Evolutionary conservation across 2,113 vertebrate genomes (phyloP).

Genomic region (Isichthys henryi): DNA sequence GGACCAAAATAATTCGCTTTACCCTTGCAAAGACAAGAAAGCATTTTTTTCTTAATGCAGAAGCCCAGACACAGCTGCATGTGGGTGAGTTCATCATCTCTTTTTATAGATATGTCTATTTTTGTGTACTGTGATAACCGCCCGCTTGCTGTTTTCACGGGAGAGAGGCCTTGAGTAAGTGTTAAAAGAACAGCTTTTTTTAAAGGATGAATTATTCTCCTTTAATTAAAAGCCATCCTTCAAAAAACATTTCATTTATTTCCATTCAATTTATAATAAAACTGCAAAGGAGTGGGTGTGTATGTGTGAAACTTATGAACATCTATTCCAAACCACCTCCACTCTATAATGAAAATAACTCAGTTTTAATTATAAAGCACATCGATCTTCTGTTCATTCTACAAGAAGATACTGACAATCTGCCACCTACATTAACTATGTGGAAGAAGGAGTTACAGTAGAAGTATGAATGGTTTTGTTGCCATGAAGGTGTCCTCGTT

Average conservation of each 20-base stretch:
- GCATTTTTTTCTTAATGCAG: conserved; percentile 18
- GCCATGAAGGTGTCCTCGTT: conserved; percentile 30
- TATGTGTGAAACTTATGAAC: not conserved
- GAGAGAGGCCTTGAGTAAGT: not conserved
- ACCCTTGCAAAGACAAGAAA: conserved; percentile 29
- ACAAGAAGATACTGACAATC: not conserved
- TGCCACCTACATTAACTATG: not conserved
- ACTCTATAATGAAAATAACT: not conserved
- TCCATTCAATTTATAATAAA: not conserved
- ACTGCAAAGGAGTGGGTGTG: not conserved
- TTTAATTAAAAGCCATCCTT: conserved; percentile 2
- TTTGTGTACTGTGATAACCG: conserved; percentile 17
- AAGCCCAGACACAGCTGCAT: conserved; percentile 16
- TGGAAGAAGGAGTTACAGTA: not conserved
- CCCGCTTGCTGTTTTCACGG: not conserved
- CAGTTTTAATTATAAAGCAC: conserved; percentile 1
- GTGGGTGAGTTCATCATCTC: conserved; percentile 15
- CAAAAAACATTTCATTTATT: not conserved
- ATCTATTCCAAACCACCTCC: not conserved
- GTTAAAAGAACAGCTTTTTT: not conserved
- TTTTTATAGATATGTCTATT: conserved; percentile 22
- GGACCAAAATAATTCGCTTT: conserved; percentile 32
- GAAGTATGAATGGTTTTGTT: not conserved
- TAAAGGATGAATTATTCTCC: not conserved
- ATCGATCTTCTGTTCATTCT: not conserved